A percentile compares a stretch with the other conserved stretches of the same genome.
phyloP scores from a whole-genome alignment of 2,888 invertebrate species.

The Morpho helenor region DNA sequence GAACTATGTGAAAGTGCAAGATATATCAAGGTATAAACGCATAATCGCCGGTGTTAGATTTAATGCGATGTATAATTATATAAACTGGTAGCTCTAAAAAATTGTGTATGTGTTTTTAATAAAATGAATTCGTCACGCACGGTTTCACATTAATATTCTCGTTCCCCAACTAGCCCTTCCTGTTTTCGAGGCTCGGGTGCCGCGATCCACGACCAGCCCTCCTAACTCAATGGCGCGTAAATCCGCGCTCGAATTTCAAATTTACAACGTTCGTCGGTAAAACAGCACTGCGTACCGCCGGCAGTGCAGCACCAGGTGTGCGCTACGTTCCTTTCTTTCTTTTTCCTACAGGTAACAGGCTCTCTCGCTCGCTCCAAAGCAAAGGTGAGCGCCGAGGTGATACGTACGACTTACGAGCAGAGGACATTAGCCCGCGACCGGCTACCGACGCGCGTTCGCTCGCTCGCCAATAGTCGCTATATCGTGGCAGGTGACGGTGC shows the following conservation, averaged over 20 bases:
- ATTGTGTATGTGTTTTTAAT: background rate
- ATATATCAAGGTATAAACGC: too few species aligned
- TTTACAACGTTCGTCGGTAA: constrained; percentile 38
- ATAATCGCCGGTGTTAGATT: too few species aligned
- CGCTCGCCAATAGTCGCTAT: constrained; percentile 33
- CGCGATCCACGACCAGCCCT: constrained; percentile 36
- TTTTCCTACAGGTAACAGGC: constrained; percentile 50
- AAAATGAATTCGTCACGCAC: constrained; percentile 20
- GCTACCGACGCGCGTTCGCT: constrained; percentile 48
- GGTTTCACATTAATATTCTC: constrained; percentile 25
- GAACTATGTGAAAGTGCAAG: too few species aligned
- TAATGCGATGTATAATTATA: too few species aligned
- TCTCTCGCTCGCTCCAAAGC: constrained; percentile 55
- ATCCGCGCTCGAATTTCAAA: constrained; percentile 60
- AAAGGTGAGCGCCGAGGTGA: constrained; percentile 41
- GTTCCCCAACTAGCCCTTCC: constrained; percentile 39
- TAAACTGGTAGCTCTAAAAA: too few species aligned
- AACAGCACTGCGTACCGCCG: constrained; percentile 40
- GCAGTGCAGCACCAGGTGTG: constrained; percentile 59
- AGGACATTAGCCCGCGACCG: constrained; percentile 69
- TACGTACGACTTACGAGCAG: constrained; percentile 37
- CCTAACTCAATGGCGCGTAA: constrained; percentile 58
- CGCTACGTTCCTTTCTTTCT: constrained; percentile 49
- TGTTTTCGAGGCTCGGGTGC: constrained; percentile 29
- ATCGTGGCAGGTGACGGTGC: constrained; percentile 54